Evolutionary conservation across 2,888 invertebrate genomes (phyloP).

Genomic region (Galerucella nymphaeae): DNA sequence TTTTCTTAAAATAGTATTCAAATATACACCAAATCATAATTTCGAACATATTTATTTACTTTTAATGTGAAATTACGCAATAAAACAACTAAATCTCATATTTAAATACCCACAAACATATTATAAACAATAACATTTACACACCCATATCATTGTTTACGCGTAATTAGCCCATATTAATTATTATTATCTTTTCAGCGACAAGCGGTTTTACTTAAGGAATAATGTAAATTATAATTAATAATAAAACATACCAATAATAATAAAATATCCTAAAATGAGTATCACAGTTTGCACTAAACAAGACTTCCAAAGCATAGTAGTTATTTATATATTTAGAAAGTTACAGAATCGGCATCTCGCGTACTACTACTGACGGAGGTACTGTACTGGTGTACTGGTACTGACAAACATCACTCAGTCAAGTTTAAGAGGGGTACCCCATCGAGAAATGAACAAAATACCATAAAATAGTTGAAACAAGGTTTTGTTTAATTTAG

Average conservation of each 20-base stretch:
- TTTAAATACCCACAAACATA: not conserved
- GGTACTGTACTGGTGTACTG: no score
- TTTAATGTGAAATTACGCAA: no score
- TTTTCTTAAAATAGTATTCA: no score
- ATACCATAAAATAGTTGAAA: no score
- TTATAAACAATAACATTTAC: constrained; percentile 8
- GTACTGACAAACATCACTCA: constrained; percentile 14
- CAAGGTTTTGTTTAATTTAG: no score
- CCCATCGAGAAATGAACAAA: not conserved
- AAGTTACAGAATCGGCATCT: constrained; percentile 38
- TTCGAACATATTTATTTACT: not conserved
- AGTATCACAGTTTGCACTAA: constrained; percentile 59
- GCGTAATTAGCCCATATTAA: not conserved
- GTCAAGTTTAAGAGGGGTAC: constrained; percentile 18
- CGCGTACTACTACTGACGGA: constrained; percentile 30
- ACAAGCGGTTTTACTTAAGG: not conserved
- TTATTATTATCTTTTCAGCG: not conserved
- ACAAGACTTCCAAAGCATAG: constrained; percentile 49
- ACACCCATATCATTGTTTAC: not conserved
- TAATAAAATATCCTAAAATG: constrained; percentile 60
- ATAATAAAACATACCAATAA: constrained; percentile 55
- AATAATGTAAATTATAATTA: not conserved
- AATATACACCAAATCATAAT: no score
- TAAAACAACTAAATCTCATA: not conserved
- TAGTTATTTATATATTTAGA: constrained; percentile 36